Evolutionary conservation across 2,888 invertebrate genomes (phyloP).

Genomic region (Aradus depressus): DNA sequence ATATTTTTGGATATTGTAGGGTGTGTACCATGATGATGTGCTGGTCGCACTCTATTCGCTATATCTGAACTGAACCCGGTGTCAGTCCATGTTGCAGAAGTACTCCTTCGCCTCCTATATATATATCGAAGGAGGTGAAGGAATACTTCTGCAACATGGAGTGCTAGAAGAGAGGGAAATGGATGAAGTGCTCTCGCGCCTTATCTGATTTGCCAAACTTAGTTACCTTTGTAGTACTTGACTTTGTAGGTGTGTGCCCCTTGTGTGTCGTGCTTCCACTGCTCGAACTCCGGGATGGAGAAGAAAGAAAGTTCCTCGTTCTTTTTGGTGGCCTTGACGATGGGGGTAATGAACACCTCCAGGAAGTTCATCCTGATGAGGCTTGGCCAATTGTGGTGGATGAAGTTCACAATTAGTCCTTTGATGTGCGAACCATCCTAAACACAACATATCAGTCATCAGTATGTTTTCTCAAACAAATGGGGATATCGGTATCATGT

Average conservation of each 20-base stretch:
- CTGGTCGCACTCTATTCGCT: slow-evolving; percentile 80
- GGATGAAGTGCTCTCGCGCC: too few relatives aligned
- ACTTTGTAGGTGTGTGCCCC: slow-evolving; percentile 85
- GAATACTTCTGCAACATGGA: slow-evolving; percentile 96
- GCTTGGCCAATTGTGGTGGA: slow-evolving; percentile 97
- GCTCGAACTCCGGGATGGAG: slow-evolving; percentile 95
- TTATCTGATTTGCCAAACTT: too few relatives aligned
- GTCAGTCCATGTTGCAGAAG: slow-evolving; percentile 88
- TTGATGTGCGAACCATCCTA: slow-evolving; percentile 97
- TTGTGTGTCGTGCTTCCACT: slow-evolving; percentile 84
- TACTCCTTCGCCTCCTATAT: slow-evolving; percentile 99
- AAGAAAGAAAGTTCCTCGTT: slow-evolving; percentile 78
- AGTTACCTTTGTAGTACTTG: slow-evolving; percentile 96
- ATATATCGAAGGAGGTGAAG: slow-evolving; percentile 97
- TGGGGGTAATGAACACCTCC: slow-evolving; percentile 99
- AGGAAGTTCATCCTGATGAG: slow-evolving; percentile 77
- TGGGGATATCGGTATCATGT: too few relatives aligned
- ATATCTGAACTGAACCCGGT: slow-evolving; percentile 82
- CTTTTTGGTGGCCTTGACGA: slow-evolving; percentile 84
- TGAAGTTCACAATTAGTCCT: slow-evolving; percentile 94
- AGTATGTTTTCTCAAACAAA: too few relatives aligned
- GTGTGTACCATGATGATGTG: slow-evolving; percentile 61
- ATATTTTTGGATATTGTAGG: too few relatives aligned
- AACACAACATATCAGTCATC: slow-evolving; percentile 11
- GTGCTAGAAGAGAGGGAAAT: too few relatives aligned